phyloP scores from a whole-genome alignment of 2,888 invertebrate genomes.

The Drosophila cognata region DNA sequence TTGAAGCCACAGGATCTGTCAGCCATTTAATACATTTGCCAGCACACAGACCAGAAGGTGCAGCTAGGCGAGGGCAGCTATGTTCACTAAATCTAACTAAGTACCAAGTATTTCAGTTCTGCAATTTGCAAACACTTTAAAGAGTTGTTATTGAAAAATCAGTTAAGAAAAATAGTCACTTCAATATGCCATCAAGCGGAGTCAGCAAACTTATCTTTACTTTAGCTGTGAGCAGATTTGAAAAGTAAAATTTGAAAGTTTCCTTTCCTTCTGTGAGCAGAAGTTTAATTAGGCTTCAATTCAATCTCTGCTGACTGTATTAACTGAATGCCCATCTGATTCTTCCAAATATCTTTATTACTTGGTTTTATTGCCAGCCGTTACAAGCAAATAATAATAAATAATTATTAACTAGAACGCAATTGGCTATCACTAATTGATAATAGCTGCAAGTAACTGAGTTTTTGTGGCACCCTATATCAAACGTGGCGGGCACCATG shows the following conservation, averaged over 20 bases:
- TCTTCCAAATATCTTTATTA: not conserved
- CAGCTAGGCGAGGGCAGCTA: slow-evolving; percentile 1
- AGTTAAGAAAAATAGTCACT: not conserved
- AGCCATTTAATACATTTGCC: slow-evolving; percentile 18
- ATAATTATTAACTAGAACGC: slow-evolving; percentile 17
- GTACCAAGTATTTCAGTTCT: slow-evolving; percentile 1
- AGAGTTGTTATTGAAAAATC: not conserved
- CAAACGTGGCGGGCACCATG: slow-evolving; percentile 8
- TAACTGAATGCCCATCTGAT: not conserved
- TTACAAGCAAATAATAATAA: not conserved
- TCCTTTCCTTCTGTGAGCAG: not conserved
- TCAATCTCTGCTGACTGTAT: too few relatives aligned
- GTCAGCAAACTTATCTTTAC: not conserved
- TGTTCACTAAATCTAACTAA: slow-evolving; percentile 9
- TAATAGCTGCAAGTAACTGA: slow-evolving; percentile 4
- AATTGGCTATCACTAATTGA: slow-evolving; percentile 25
- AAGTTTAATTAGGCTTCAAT: not conserved
- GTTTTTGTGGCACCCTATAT: slow-evolving; percentile 7
- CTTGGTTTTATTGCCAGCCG: not conserved
- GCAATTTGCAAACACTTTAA: not conserved
- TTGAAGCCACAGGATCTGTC: slow-evolving; percentile 13
- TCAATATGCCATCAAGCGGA: not conserved
- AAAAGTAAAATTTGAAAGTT: not conserved
- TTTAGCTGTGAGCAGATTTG: not conserved
- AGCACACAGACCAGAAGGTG: slow-evolving; percentile 12